These are phyloP conservation scores for Enteromius unitaeniatus DNA, from an alignment of 2,797 vertebrate species.

Conservation along the genomic window DNA sequence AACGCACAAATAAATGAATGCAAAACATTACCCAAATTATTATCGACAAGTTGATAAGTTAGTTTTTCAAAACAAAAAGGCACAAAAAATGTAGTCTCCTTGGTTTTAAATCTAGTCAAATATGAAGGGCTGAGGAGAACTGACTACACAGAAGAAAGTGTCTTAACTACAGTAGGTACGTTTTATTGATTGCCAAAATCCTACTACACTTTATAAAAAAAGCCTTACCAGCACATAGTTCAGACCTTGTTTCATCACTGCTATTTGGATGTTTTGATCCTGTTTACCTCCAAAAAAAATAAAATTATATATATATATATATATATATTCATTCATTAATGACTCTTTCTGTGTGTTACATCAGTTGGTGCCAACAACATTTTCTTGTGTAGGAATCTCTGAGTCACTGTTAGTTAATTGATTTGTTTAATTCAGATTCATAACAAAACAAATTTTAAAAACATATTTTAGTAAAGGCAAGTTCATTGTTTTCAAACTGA, in stretches of 20 bases:
- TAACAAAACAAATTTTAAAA: neutral
- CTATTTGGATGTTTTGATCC: neutral
- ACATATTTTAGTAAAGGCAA: neutral
- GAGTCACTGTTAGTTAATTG: neutral
- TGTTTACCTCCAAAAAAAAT: neutral
- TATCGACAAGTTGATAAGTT: too few relatives aligned
- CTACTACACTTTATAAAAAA: neutral
- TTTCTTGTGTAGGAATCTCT: too few relatives aligned
- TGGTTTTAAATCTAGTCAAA: neutral
- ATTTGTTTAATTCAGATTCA: neutral
- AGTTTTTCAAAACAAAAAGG: neutral
- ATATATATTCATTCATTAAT: neutral
- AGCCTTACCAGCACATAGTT: conserved; percentile 7
- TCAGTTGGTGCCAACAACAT: neutral
- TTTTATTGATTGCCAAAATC: neutral
- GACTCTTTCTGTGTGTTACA: neutral
- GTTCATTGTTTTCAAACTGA: neutral
- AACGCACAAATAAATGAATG: neutral
- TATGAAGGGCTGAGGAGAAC: neutral
- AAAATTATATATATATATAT: neutral
- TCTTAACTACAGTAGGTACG: neutral
- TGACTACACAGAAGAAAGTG: neutral
- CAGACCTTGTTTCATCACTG: neutral
- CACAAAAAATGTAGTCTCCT: neutral
- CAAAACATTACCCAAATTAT: neutral